A percentile compares a stretch with the other conserved stretches of the same genome.
phyloP scores from a whole-genome alignment of 2,113 vertebrate genomes.

The Alligator sinensis region DNA sequence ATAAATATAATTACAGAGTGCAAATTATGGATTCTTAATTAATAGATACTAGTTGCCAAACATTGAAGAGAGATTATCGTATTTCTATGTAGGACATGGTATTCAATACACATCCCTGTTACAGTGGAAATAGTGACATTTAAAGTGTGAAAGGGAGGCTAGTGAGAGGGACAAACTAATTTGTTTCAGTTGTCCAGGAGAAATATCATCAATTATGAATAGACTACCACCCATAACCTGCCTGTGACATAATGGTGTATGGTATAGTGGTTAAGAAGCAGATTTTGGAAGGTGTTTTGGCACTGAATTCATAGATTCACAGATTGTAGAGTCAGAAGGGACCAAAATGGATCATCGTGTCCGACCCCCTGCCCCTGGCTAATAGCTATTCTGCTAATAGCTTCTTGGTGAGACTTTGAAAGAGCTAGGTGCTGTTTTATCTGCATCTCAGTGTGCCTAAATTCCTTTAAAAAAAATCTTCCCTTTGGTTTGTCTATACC shows the following conservation, averaged over 20 bases:
- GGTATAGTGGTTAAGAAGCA: neutral
- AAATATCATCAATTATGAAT: conserved; percentile 29
- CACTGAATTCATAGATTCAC: neutral
- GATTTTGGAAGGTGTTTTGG: neutral
- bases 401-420: neutral
- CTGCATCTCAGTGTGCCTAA: neutral
- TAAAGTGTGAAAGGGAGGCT: neutral
- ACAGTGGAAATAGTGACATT: conserved; percentile 40
- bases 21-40: conserved; percentile 83
- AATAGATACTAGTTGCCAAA: conserved; percentile 84
- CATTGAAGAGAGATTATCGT: conserved; percentile 78
- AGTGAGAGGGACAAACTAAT: conserved; percentile 53
- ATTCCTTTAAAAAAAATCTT: neutral
- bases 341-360: too few relatives aligned
- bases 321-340: too few relatives aligned
- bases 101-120: conserved; percentile 65
- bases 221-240: neutral
- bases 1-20: conserved; percentile 85
- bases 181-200: conserved; percentile 49
- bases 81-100: conserved; percentile 78
- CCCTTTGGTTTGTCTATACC: neutral
- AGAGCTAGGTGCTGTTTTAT: neutral
- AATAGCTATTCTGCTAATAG: neutral
- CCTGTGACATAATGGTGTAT: neutral
- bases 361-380: too few relatives aligned